Evolutionary conservation across 2,797 vertebrate genomes (phyloP).

Genomic region (Enteromius viviparus): DNA sequence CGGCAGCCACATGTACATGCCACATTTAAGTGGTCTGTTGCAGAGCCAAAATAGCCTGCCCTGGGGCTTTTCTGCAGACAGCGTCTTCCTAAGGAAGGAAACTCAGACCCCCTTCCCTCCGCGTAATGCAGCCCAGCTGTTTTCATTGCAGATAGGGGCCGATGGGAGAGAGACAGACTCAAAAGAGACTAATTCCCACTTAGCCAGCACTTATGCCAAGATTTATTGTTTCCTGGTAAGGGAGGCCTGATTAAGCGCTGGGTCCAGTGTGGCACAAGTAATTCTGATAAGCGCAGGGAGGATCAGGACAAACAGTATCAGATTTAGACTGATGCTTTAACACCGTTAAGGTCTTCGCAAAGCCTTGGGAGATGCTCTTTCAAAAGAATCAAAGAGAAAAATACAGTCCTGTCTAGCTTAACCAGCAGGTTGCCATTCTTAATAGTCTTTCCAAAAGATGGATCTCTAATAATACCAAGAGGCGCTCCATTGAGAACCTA

Average conservation of each 20-base stretch:
- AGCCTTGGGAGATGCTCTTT: neutral
- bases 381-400: constrained; percentile 43
- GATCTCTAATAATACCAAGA: constrained; percentile 7
- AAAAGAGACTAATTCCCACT: constrained; percentile 65
- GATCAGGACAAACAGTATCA: constrained; percentile 59
- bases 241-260: constrained; percentile 64
- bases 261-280: constrained; percentile 45
- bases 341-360: constrained; percentile 63
- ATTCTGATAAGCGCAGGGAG: constrained; percentile 62
- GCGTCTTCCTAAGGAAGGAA: constrained; percentile 63
- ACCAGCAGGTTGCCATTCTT: constrained; percentile 17
- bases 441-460: neutral
- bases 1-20: constrained; percentile 57
- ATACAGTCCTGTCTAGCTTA: constrained; percentile 35
- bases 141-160: constrained; percentile 57
- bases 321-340: constrained; percentile 59
- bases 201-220: constrained; percentile 62
- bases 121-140: constrained; percentile 65
- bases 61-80: constrained; percentile 57
- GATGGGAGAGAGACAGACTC: constrained; percentile 56
- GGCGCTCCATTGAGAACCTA: constrained; percentile 5
- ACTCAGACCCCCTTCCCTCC: constrained; percentile 60
- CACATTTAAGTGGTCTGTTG: constrained; percentile 59
- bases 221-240: constrained; percentile 69
- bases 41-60: constrained; percentile 60